Base-by-base conservation (phyloP, 2,113 vertebrate species). In the Rhinogobius similis region DNA sequence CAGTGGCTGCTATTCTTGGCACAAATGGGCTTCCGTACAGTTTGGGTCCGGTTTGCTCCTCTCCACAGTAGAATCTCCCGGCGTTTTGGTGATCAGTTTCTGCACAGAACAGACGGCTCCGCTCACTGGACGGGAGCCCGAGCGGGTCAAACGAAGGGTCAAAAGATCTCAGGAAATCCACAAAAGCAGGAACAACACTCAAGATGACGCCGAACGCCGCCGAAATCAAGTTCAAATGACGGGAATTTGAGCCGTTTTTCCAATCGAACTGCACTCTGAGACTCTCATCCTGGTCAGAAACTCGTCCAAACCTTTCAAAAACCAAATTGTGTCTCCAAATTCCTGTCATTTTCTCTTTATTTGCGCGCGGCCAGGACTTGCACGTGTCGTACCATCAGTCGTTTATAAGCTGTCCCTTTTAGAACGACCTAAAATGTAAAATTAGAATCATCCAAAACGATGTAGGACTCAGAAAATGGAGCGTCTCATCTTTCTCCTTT, bases 381-480 rank as follows among this genome's bases (percentile, higher is more conserved):
- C 44, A 46, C 29, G 29, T 29, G 29, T 29, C 29, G 29, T 29
- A 3, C 43, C 43, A 46, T 39, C 43, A 46, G 43, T 46, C 16
- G 12, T 46, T 46, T 46, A 46, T 46, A 12, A 53, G 21, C 50
- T 53, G 21, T 53, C 23, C 46, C 46, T 50, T 50, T 50, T 50
- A 52, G n/a, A 52, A 12, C 50, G n/a, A 52, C 20, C 46, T n/a
- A 18, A 50, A n/a, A 21, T 21, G n/a, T 50, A 21, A 21, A 21
- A 50, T 21, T 50, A 21, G 48, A 50, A 21, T 2, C 18, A n/a
- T n/a, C 68, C 71, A 64, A 53, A 44, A 50, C 61, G 64, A 8
- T 58, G 3, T 58, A 38, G 74, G 76, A 66, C 75, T 62, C 62
- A 62, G 62, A 78, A 82, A 69, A 62, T 41, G 67, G 65, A 77